Evolutionary conservation across 92 coral and sea anemone species (phyloP).

Genomic region (Meandrina meandrites): DNA sequence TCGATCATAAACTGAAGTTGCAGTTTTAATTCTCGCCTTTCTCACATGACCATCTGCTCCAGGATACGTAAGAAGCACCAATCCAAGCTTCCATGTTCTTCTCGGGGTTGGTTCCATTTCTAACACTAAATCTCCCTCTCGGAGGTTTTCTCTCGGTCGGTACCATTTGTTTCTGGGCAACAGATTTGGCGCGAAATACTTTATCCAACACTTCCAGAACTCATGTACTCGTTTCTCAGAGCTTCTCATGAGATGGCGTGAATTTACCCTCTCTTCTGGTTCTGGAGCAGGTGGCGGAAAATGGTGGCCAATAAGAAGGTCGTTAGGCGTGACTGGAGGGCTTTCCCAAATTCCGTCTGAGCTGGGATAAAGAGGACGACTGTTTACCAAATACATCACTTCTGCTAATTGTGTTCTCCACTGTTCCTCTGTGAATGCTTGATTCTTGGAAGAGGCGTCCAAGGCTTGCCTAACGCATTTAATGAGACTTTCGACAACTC

Average conservation of each 20-base stretch:
- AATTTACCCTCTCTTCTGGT: slow-evolving; percentile 33
- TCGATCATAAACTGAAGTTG: too few relatives aligned
- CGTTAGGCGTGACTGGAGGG: slow-evolving; percentile 29
- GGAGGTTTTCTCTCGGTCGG: slow-evolving; percentile 16
- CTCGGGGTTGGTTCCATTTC: slow-evolving; percentile 33
- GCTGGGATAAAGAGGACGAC: slow-evolving; percentile 57
- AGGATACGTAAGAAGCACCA: slow-evolving; percentile 20
- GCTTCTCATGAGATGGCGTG: slow-evolving; percentile 41
- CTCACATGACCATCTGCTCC: slow-evolving; percentile 40
- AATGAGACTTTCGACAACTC: slow-evolving; percentile 53
- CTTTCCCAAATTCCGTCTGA: slow-evolving; percentile 51
- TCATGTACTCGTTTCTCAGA: slow-evolving; percentile 31
- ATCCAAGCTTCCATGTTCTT: too few relatives aligned
- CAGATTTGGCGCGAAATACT: slow-evolving; percentile 57
- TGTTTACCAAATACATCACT: slow-evolving; percentile 46
- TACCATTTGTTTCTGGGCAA: too few relatives aligned
- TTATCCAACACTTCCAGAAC: slow-evolving; percentile 46
- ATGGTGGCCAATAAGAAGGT: neutral
- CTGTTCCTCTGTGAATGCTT: slow-evolving; percentile 60
- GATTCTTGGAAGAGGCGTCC: slow-evolving; percentile 39
- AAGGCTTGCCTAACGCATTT: slow-evolving; percentile 49
- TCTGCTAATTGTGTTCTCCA: slow-evolving; percentile 61
- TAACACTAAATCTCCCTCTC: slow-evolving; percentile 44
- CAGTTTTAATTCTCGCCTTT: slow-evolving; percentile 21
- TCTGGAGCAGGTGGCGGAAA: slow-evolving; percentile 32